Conservation (phyloP, 2,797 vertebrate species). For the Furcifer pardalis region DNA sequence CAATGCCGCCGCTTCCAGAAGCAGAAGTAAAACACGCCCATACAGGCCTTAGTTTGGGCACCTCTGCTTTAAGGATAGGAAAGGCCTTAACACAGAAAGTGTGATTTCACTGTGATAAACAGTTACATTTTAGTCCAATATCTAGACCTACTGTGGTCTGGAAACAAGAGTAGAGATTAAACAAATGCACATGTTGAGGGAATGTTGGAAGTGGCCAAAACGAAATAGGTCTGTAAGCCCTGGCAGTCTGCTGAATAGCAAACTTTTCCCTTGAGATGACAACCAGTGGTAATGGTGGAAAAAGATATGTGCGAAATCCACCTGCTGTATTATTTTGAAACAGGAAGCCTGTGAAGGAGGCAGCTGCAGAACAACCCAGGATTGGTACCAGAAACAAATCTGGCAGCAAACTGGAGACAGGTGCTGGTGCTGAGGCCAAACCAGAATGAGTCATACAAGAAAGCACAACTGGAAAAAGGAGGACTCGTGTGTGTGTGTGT, state of each 20-base stretch:
- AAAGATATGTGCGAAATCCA: not conserved
- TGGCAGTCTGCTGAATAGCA: not conserved
- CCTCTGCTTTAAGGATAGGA: no score
- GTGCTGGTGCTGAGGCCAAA: conserved; percentile 1
- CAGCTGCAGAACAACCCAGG: conserved; percentile 13
- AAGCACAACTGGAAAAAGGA: not conserved
- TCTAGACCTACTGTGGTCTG: not conserved
- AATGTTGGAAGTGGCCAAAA: not conserved
- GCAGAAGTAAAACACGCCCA: no score
- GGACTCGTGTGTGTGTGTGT: no score
- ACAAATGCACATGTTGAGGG: not conserved
- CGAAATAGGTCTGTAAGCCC: not conserved
- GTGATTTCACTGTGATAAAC: not conserved
- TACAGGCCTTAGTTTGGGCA: no score
- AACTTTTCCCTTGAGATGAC: not conserved
- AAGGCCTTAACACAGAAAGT: not conserved
- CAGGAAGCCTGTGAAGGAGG: not conserved
- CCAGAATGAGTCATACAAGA: conserved; percentile 6
- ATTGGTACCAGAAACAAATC: not conserved
- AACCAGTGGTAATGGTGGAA: not conserved
- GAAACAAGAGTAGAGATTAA: not conserved
- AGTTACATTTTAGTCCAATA: not conserved
- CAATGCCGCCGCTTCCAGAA: no score
- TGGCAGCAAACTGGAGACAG: conserved; percentile 20
- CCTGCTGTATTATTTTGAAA: conserved; percentile 20